A percentile compares a stretch with the other conserved stretches of the same genome.
These are phyloP conservation scores for Xestoiulus laeticollis DNA, from an alignment of 2,888 invertebrate genomes.

Conservation along the genomic window DNA sequence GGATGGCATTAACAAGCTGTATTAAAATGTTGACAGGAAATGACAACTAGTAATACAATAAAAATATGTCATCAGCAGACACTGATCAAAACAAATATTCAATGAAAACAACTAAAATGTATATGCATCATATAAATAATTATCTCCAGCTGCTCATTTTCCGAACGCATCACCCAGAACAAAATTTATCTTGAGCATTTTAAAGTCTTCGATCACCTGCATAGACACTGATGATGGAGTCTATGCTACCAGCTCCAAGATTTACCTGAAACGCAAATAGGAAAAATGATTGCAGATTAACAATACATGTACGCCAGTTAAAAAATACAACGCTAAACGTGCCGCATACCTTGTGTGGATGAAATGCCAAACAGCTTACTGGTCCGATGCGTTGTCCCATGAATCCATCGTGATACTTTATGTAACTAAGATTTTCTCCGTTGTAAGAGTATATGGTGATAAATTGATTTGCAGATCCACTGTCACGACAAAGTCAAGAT, in stretches of 20 bases:
- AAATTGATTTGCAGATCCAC: constrained; percentile 77
- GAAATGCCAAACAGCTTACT: constrained; percentile 87
- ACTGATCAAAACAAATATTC: not conserved
- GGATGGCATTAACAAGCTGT: not conserved
- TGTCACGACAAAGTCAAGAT: constrained; percentile 63
- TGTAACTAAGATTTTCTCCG: constrained; percentile 78
- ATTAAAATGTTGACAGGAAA: not conserved
- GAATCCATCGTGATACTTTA: constrained; percentile 92
- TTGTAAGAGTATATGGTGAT: constrained; percentile 63
- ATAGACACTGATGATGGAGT: constrained; percentile 42
- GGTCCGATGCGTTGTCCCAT: constrained; percentile 86
- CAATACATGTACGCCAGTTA: not conserved
- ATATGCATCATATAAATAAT: not conserved
- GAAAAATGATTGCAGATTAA: not conserved
- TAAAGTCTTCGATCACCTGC: constrained; percentile 29
- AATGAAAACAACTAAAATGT: not conserved
- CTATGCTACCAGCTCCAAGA: constrained; percentile 46
- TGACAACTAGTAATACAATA: not conserved
- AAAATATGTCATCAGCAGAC: not conserved
- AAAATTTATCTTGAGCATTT: constrained; percentile 21
- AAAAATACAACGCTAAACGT: not conserved
- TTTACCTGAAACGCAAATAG: constrained; percentile 11
- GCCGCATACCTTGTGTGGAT: constrained; percentile 79
- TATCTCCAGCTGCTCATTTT: not conserved
- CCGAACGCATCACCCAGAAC: not conserved